Conservation (phyloP, 2,888 invertebrate genomes). For the Cephonodes hylas region DNA sequence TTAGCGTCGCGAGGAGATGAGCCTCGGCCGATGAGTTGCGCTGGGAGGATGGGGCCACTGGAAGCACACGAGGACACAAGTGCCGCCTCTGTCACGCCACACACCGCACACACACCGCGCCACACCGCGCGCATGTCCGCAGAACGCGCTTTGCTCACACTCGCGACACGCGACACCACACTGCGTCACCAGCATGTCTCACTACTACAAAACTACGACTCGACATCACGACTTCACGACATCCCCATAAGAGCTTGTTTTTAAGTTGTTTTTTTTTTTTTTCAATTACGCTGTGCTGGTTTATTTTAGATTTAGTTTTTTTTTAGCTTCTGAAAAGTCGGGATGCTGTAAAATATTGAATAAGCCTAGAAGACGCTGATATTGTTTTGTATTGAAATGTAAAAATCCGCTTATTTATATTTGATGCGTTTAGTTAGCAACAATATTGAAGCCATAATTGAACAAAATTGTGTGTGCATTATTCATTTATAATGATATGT, state of each 20-base stretch:
- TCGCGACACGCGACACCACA: constrained; percentile 19
- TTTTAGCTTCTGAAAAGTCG: constrained; percentile 54
- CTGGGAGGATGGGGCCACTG: constrained; percentile 60
- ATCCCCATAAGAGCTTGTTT: constrained; percentile 67
- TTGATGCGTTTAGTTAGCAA: constrained; percentile 29
- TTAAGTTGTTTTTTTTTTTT: constrained; percentile 51
- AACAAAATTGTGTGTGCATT: constrained; percentile 14
- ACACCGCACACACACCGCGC: constrained; percentile 38
- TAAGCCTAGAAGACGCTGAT: constrained; percentile 49
- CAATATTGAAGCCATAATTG: constrained; percentile 34
- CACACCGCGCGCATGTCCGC: constrained; percentile 38
- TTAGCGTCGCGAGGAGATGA: constrained; percentile 14
- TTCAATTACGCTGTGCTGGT: constrained; percentile 63
- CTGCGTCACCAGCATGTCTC: constrained; percentile 43
- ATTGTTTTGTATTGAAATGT: constrained; percentile 42
- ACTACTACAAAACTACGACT: constrained; percentile 28
- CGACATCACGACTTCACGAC: constrained; percentile 52
- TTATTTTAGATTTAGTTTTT: constrained; percentile 57
- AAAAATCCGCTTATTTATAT: constrained; percentile 38
- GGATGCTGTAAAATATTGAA: constrained; percentile 53
- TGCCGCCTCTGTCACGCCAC: constrained; percentile 54
- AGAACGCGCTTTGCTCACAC: constrained; percentile 54
- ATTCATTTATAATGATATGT: background rate
- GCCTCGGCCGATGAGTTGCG: constrained; percentile 31
- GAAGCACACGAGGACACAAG: constrained; percentile 74